These are phyloP conservation scores for Hypena proboscidalis DNA, from an alignment of 2,888 invertebrate species.

Conservation along the genomic window DNA sequence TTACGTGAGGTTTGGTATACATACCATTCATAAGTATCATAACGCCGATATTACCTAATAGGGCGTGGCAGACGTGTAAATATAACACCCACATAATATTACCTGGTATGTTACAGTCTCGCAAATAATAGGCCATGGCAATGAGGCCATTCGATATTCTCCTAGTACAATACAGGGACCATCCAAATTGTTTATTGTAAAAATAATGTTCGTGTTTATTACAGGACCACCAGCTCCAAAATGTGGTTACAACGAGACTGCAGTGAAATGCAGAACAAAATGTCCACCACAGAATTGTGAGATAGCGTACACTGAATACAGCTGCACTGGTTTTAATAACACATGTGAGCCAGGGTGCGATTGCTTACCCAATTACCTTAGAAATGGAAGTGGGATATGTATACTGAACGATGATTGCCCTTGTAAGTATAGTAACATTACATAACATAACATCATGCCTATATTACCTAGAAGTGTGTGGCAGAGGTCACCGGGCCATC, in stretches of 20 bases:
- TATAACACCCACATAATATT: no score
- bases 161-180: no score
- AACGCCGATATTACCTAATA: no score
- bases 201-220: conserved; percentile 2
- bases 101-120: no score
- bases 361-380: conserved; percentile 46
- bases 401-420: conserved; percentile 48
- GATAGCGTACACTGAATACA: conserved; percentile 46
- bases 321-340: conserved; percentile 23
- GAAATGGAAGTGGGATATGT: conserved; percentile 49
- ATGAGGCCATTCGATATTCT: no score
- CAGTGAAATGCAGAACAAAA: conserved; percentile 40
- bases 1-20: no score
- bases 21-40: no score
- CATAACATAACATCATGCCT: neutral
- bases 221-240: neutral
- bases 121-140: no score
- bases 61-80: no score
- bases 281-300: conserved; percentile 57
- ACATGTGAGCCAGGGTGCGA: conserved; percentile 52
- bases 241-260: conserved; percentile 51
- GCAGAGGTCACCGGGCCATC: no score
- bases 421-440: conserved; percentile 28
- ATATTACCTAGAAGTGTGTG: no score
- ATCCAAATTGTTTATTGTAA: no score